A percentile compares a stretch with the other conserved stretches of the same genome.
phyloP scores from a whole-genome alignment of 2,113 vertebrate species.

The Oophaga pumilio region DNA sequence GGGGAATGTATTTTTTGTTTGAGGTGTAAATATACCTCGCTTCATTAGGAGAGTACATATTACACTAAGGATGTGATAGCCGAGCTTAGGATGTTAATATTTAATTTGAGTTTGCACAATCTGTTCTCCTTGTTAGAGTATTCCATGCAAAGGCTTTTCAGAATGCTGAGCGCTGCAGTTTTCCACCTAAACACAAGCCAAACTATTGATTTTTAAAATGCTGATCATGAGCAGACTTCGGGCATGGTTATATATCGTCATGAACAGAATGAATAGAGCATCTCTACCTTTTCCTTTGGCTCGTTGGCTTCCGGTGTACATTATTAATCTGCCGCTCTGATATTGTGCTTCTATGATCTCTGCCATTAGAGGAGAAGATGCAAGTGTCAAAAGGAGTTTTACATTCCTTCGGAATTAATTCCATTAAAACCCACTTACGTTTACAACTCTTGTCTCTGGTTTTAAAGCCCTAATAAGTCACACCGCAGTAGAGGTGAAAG shows the following conservation, averaged over 20 bases:
- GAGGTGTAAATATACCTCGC: slow-evolving; percentile 92
- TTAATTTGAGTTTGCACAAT: slow-evolving; percentile 75
- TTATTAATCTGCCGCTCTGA: slow-evolving; percentile 68
- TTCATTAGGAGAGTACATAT: slow-evolving; percentile 79
- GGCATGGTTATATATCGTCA: slow-evolving; percentile 56
- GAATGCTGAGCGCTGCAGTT: slow-evolving; percentile 58
- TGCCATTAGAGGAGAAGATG: slow-evolving; percentile 60
- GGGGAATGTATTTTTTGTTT: slow-evolving; percentile 80
- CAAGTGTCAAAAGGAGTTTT: slow-evolving; percentile 65
- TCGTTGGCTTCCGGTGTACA: slow-evolving; percentile 63
- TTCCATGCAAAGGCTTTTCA: slow-evolving; percentile 49
- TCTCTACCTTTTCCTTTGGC: slow-evolving; percentile 65
- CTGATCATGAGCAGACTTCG: slow-evolving; percentile 12
- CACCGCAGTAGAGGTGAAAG: slow-evolving; percentile 71
- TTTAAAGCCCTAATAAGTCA: slow-evolving; percentile 73
- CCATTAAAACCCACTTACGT: slow-evolving; percentile 75
- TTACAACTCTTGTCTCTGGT: slow-evolving; percentile 65
- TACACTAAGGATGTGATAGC: slow-evolving; percentile 66
- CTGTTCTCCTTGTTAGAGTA: slow-evolving; percentile 61
- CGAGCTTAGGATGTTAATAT: slow-evolving; percentile 74
- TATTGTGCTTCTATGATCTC: slow-evolving; percentile 66
- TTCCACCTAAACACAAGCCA: neutral
- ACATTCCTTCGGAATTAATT: slow-evolving; percentile 72
- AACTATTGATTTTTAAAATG: slow-evolving; percentile 43
- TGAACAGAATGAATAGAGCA: slow-evolving; percentile 28